phyloP scores from a whole-genome alignment of 2,113 vertebrate species.

The Pluvianellus socialis region DNA sequence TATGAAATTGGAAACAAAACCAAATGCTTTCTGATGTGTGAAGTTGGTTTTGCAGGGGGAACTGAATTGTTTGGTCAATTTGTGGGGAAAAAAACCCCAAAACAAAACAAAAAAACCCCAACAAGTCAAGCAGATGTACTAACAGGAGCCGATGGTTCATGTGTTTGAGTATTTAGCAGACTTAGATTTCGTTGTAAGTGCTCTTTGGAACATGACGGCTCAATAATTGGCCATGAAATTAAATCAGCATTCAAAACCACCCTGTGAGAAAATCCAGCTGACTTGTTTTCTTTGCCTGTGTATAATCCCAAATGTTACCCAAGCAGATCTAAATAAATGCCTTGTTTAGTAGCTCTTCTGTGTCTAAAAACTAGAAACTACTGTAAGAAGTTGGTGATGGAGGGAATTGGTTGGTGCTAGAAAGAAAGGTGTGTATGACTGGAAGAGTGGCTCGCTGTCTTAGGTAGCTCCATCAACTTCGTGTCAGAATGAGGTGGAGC shows the following conservation, averaged over 20 bases:
- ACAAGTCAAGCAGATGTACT: neutral
- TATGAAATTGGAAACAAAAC: neutral
- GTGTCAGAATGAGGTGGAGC: neutral
- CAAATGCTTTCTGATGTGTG: neutral
- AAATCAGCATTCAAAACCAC: neutral
- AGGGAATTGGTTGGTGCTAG: neutral
- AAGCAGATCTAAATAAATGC: neutral
- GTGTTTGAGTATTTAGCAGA: neutral
- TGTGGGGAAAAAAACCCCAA: rapidly evolving
- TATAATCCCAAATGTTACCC: neutral
- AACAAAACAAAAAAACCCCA: neutral
- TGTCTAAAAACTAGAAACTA: neutral
- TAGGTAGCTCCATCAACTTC: rapidly evolving
- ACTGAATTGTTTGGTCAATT: neutral
- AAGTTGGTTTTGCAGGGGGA: neutral
- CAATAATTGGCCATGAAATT: neutral
- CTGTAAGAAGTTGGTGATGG: neutral
- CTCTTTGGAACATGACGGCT: neutral
- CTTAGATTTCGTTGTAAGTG: neutral
- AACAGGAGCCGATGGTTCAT: neutral
- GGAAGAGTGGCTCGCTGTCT: rapidly evolving
- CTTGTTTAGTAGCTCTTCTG: neutral
- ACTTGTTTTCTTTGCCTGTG: neutral
- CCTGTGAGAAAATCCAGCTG: neutral
- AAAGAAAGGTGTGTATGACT: rapidly evolving